Conservation (phyloP, 2,797 vertebrate species). For the Anabas testudineus region DNA sequence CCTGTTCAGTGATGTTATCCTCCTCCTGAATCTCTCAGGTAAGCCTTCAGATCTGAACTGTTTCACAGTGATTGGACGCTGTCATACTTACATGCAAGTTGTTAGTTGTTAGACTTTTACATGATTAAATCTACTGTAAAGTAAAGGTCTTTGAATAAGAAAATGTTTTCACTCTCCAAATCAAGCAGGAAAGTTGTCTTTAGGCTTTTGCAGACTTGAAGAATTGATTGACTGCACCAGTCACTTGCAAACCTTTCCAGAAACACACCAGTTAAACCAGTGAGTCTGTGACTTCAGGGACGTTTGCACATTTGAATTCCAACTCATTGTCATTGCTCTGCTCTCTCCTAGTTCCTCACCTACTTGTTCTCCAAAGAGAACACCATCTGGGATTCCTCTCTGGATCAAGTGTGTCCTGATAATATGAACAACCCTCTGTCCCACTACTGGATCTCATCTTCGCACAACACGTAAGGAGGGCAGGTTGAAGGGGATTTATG, state of each 20-base stretch:
- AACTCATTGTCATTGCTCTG: background rate
- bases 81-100: background rate
- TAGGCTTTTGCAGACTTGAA: background rate
- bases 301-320: background rate
- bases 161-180: too few relatives aligned
- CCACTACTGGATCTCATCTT: slow-evolving; percentile 99
- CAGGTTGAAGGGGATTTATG: background rate
- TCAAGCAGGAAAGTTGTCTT: background rate
- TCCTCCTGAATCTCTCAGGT: too few relatives aligned
- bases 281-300: too few relatives aligned
- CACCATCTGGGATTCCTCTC: slow-evolving; percentile 91
- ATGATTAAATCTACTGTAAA: too few relatives aligned
- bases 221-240: background rate
- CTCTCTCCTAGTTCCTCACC: slow-evolving; percentile 89
- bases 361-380: slow-evolving; percentile 99
- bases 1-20: too few relatives aligned
- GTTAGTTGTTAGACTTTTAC: too few relatives aligned
- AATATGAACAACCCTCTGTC: slow-evolving; percentile 98
- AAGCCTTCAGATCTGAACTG: too few relatives aligned
- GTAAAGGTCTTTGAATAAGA: too few relatives aligned
- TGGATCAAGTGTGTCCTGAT: slow-evolving; percentile 90
- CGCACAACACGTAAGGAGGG: slow-evolving; percentile 97
- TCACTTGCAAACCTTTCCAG: background rate
- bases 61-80: background rate
- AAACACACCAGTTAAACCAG: background rate